Evolutionary conservation across 1,140 invertebrate species (phyloP).

Genomic region (Trichonephila clavata): DNA sequence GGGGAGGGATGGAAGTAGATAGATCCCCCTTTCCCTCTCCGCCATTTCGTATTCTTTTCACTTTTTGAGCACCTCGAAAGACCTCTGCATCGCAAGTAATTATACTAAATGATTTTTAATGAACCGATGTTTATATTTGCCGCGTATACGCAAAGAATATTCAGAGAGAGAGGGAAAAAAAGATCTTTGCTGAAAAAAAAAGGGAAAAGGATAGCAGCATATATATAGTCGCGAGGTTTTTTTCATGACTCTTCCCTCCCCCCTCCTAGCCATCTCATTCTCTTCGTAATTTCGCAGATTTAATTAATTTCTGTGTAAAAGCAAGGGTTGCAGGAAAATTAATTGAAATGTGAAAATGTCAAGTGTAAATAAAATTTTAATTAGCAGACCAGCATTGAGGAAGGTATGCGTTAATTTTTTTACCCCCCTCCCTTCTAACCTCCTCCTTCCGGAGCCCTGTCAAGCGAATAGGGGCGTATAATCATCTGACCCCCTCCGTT

Average conservation of each 20-base stretch:
- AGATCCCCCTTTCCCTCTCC: background rate
- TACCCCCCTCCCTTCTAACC: background rate
- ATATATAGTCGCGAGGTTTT: background rate
- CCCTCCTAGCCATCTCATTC: background rate
- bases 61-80: conserved; percentile 48
- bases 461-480: conserved; percentile 57
- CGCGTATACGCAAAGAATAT: conserved; percentile 37
- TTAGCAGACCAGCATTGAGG: conserved; percentile 64
- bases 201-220: conserved; percentile 15
- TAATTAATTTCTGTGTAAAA: conserved; percentile 76
- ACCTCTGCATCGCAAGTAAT: conserved; percentile 67
- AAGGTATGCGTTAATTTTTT: conserved; percentile 77
- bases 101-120: conserved; percentile 77
- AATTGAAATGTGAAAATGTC: conserved; percentile 77
- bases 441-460: conserved; percentile 32
- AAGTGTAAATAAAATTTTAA: conserved; percentile 77
- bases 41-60: conserved; percentile 43
- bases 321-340: conserved; percentile 74
- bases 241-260: background rate
- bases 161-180: background rate
- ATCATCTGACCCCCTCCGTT: conserved; percentile 51
- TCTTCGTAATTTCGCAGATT: conserved; percentile 76
- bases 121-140: conserved; percentile 73
- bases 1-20: background rate
- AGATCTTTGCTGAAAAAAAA: background rate